Base-by-base conservation (phyloP, 2,113 vertebrate genomes). In the Nestor notabilis region DNA sequence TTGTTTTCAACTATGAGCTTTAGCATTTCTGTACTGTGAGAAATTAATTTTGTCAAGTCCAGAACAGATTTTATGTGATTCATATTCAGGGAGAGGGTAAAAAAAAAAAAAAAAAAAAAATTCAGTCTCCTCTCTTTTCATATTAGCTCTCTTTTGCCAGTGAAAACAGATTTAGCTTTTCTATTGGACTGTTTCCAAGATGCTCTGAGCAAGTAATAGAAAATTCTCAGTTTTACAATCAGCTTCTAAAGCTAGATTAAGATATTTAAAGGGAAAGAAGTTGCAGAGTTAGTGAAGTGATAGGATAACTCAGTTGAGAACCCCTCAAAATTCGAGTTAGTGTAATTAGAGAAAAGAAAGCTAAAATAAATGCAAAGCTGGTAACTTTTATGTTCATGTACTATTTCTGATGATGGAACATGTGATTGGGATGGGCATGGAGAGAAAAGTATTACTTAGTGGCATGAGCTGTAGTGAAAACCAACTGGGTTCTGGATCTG, bases 11-110 rank as follows among this genome's bases (percentile, higher is more conserved):
- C 28, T 41, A 17, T 46, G 31, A 70, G 31, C 17, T 87, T 60
- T 94, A 50, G 16, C 39, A 41, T 83, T 84, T 91, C 55, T 82
- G 2, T 75, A 44, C 16, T 35, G 5, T 49, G 79, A 92, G 52
- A 90, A 95, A 79, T 83, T 7, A 55, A 43, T 95, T 82, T 87
- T 76, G 7, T 69, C 41, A 76, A 33, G 49, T 90, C 35, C 65
- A 66, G 55, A 82, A 87, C 78, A 90, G 37, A 82, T 93, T 93
- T 93, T 71, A 29, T 43, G 17, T 84, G 72, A 85, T 90, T 91
- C 70, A 35, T 83, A 47, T 60, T 63, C 41, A 44, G 15, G 31
- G 53, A 44, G 14, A 3, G 46, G 46, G n/a, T n/a, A n/a, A n/a
- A n/a, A n/a, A 16, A 21, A n/a, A 43, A 13, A 64, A 65, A 78